Evolutionary conservation across 2,113 vertebrate genomes (phyloP), one percentile per base, ranked within the genome.

Genomic region (Nettapus auritus): DNA sequence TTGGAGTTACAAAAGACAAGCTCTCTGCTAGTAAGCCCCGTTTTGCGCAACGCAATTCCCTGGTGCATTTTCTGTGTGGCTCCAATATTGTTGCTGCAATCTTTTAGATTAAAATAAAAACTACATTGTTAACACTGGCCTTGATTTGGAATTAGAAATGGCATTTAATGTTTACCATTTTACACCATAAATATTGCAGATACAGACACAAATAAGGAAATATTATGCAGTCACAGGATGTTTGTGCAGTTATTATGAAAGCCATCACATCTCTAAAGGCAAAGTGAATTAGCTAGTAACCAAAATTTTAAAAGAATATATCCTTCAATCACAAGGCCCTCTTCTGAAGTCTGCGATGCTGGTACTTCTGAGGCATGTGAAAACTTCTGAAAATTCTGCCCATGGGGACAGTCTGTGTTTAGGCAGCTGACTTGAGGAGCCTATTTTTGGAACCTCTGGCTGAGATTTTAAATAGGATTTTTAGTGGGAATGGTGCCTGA

Each of bases 321-420:
- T 84, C 57, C 81, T 86, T 96, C 92, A 84, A 36, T 94, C 89
- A 83, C 60, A 93, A 84, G 53, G 62, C 12, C 12, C 76, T 56
- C 52, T 46, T 95, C 88, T 95, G 93, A 97, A 96, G 94, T 94
- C 90, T 53, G 9, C n/a, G 86, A 82, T 53, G 57, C 82, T 94
- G 53, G 31, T 71, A 62, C 88, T 94, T 96, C 88, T 89, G 83
- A 97, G 77, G 77, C 92, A 69, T 82, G 62, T 64, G 70, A 62
- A 88, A 93, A 78, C 90, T 83, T 81, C 68, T 84, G 93, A 95
- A 92, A 94, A 66, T 86, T 68, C 50, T 93, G 81, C 86, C 83
- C 69, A 22, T 0, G 0, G 82, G 93, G 80, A 79, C n/a, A 74
- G 82, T 20, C 90, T 29, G 0, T 90, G 90, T 88, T 94, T 33